phyloP scores from a whole-genome alignment of 2,888 invertebrate species.

The Allolobophora icterica region DNA sequence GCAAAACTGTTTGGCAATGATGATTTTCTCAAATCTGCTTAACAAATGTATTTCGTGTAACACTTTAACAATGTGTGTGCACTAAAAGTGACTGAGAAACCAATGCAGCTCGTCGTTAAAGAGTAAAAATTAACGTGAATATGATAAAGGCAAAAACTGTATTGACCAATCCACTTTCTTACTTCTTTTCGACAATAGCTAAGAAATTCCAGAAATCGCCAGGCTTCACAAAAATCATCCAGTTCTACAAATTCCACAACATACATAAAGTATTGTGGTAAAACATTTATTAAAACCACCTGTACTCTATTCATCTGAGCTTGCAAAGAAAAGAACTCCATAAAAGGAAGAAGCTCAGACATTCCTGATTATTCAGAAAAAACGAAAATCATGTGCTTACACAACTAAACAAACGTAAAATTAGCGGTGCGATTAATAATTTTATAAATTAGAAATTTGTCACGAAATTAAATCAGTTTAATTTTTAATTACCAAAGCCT shows the following conservation, averaged over 20 bases:
- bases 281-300: neutral
- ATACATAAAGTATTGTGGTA: neutral
- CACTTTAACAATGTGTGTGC: too few species aligned
- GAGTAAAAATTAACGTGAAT: neutral
- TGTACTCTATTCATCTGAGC: neutral
- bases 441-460: neutral
- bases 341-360: neutral
- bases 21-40: neutral
- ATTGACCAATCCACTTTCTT: neutral
- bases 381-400: neutral
- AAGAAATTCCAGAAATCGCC: slow-evolving; percentile 40
- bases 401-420: neutral
- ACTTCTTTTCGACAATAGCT: slow-evolving; percentile 38
- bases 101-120: too few species aligned
- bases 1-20: neutral
- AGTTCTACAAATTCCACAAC: slow-evolving; percentile 36
- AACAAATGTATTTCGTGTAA: too few species aligned
- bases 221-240: slow-evolving; percentile 40
- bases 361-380: neutral
- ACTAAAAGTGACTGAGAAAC: too few species aligned
- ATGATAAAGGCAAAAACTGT: neutral
- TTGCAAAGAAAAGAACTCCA: neutral
- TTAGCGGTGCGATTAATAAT: neutral
- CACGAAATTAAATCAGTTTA: neutral
- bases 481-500: neutral